Conservation (phyloP, 1,140 invertebrate species). For the Lasaia peninsularis region DNA sequence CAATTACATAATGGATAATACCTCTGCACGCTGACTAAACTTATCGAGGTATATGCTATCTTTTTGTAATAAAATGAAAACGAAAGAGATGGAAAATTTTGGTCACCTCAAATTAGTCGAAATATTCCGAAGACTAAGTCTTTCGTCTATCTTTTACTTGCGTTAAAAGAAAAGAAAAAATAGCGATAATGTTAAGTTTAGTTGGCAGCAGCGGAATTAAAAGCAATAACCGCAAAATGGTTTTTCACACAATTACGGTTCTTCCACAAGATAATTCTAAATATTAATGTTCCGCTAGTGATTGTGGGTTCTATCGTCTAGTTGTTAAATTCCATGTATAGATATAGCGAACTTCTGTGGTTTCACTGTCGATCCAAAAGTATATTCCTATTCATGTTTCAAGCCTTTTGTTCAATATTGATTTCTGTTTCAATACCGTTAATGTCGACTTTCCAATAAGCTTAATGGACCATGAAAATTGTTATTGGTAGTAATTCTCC, state of each 20-base stretch:
- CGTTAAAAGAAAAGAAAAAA: too few relatives aligned
- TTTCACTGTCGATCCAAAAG: conserved; percentile 30
- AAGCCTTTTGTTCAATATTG: conserved; percentile 7
- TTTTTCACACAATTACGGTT: conserved; percentile 5
- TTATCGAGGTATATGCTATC: too few relatives aligned
- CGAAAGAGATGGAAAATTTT: too few relatives aligned
- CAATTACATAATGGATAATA: conserved; percentile 67
- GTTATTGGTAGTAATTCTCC: too few relatives aligned
- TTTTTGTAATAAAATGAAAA: too few relatives aligned
- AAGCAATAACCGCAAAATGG: conserved; percentile 23
- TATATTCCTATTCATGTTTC: conserved; percentile 11
- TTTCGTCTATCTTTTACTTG: too few relatives aligned
- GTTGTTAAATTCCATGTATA: conserved; percentile 24
- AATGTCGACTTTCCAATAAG: conserved; percentile 62
- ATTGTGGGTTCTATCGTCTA: conserved; percentile 24
- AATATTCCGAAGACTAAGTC: too few relatives aligned
- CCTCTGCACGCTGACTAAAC: too few relatives aligned
- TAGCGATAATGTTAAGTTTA: too few relatives aligned
- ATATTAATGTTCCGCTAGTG: conserved; percentile 12
- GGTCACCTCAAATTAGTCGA: too few relatives aligned
- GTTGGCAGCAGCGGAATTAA: too few relatives aligned
- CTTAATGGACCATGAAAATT: conserved; percentile 68
- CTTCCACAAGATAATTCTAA: conserved; percentile 1
- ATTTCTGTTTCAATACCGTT: conserved; percentile 28
- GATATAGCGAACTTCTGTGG: conserved; percentile 37